Evolutionary conservation across 2,888 invertebrate species (phyloP), one percentile per base, ranked within the genome.

Genomic region (Choreutis nemorana): DNA sequence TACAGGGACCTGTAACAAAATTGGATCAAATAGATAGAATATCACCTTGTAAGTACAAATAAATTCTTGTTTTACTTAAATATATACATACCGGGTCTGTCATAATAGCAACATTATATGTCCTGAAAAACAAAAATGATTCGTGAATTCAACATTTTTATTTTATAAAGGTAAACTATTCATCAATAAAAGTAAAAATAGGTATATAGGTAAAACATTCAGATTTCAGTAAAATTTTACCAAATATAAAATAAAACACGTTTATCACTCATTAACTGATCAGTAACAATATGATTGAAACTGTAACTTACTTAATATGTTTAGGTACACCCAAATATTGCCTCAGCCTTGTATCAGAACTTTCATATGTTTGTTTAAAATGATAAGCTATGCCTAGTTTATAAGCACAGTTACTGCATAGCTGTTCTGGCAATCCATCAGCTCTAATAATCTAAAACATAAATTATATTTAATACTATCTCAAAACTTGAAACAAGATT

Each of bases 401-500:
- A 36, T 84, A 84, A 4, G 83, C 72, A 43, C 84, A 85, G 41
- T 83, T 84, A 37, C 83, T 83, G 39, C 84, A 85, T 42, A 85
- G 81, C 32, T 82, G 81, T 15, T 83, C 77, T 1, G 84, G 84
- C 20, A 85, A 42, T 3, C 84, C 84, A 59, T 84, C 84, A 35
- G 77, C 70, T 59, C 71, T 63, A 23, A 53, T 58, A 27, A 73
- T 81, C 65, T 83, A 59, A 2, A 78, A 70, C 56, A 51, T 32
- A 14, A 9, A 7, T 10, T 6, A 18, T 6, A 18, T 5, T 18
- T 18, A 6, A 8, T 22, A 18, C 6, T 4, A 28, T 8, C 18
- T 5, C 11, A 4, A 22, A 4, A 13, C 4, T 5, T 11, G n/a
- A 24, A 30, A 12, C 21, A 16, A 14, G 23, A 10, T 21, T 13